Conservation (phyloP, 2,888 invertebrate genomes). For the Platerodrilus igneus region DNA sequence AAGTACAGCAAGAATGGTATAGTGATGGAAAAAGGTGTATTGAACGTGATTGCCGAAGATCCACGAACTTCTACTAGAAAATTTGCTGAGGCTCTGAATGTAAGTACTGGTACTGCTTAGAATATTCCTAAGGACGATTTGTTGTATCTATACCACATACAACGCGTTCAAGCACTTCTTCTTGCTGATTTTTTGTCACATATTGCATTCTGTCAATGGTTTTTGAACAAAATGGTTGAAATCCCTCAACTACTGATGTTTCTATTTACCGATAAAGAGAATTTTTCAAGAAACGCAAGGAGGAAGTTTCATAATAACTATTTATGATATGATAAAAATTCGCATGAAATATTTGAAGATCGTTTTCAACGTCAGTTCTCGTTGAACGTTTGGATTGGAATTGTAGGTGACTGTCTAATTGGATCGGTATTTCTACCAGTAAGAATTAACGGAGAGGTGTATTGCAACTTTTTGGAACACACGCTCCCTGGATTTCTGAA, state of each 20-base stretch:
- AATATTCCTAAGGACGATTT: conserved; percentile 4
- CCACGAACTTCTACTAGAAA: conserved; percentile 12
- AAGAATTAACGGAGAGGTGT: conserved; percentile 16
- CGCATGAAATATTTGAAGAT: conserved; percentile 6
- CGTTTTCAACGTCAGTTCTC: conserved; percentile 10
- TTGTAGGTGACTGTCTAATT: conserved; percentile 17
- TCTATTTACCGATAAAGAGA: conserved; percentile 12
- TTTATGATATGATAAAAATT: conserved; percentile 10
- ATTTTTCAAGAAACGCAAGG: conserved; percentile 8
- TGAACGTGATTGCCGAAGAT: conserved; percentile 12
- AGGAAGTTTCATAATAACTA: conserved; percentile 9
- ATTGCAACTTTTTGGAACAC: conserved; percentile 16
- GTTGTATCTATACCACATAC: conserved; percentile 6
- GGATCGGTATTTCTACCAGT: conserved; percentile 21
- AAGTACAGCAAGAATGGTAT: conserved; percentile 14
- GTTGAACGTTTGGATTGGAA: conserved; percentile 20
- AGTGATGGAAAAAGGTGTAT: conserved; percentile 12
- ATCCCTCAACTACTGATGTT: conserved; percentile 10
- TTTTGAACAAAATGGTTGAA: conserved; percentile 9
- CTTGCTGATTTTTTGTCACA: conserved; percentile 10
- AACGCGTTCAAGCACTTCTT: conserved; percentile 12
- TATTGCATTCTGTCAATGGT: conserved; percentile 15
- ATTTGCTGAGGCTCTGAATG: conserved; percentile 7
- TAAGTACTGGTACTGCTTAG: conserved; percentile 5
- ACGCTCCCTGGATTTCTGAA: conserved; percentile 20